These are phyloP conservation scores for Tapera naevia DNA, from an alignment of 2,797 vertebrate species.

Conservation along the genomic window DNA sequence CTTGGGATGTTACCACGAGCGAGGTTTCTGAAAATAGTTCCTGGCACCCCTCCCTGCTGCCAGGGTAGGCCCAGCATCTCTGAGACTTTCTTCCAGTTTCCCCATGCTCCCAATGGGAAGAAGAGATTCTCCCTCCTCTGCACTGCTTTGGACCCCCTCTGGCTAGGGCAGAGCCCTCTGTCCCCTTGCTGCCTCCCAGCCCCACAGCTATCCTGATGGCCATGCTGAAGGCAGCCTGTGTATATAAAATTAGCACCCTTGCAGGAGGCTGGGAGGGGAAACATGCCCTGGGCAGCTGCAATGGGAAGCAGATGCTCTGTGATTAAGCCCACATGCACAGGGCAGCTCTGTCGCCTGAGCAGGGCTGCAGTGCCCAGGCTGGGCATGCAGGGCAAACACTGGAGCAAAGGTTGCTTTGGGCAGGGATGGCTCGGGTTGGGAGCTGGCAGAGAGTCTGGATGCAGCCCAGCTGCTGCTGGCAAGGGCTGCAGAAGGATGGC, in stretches of 20 bases:
- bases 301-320: slow-evolving; percentile 69
- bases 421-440: rapidly evolving
- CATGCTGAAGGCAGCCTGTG: background rate
- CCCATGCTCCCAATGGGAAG: background rate
- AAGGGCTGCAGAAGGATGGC: background rate
- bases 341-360: background rate
- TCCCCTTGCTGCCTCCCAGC: background rate
- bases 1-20: background rate
- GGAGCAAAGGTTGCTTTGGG: background rate
- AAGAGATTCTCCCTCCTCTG: background rate
- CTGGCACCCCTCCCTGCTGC: background rate
- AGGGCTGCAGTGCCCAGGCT: background rate
- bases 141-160: background rate
- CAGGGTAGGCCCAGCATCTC: background rate
- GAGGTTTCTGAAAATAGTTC: background rate
- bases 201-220: background rate
- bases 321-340: slow-evolving; percentile 45
- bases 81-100: background rate
- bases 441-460: rapidly evolving
- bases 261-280: slow-evolving; percentile 48
- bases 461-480: background rate
- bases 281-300: background rate
- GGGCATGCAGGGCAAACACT: rapidly evolving
- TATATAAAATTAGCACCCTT: slow-evolving; percentile 60
- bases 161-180: background rate